These are phyloP conservation scores for Pachyseris speciosa DNA, from an alignment of 64 coral and sea anemone species.

Conservation along the genomic window DNA sequence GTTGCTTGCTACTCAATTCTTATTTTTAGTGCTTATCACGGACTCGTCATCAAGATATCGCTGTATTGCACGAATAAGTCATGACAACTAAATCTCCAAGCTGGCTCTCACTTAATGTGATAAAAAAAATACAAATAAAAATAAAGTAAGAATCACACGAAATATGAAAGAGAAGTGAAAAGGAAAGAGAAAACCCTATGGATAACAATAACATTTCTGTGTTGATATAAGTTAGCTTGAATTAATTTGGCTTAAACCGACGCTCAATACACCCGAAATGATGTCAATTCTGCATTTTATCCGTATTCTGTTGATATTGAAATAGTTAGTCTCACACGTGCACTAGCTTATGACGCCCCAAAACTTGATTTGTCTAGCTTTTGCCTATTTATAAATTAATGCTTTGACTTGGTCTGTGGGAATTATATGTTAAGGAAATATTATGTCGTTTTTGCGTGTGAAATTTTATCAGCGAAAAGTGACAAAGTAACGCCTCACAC, in stretches of 20 bases:
- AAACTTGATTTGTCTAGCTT: slow-evolving; percentile 34
- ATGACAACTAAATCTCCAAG: slow-evolving; percentile 41
- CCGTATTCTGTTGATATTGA: slow-evolving; percentile 30
- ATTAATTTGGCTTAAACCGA: slow-evolving; percentile 37
- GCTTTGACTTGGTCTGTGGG: slow-evolving; percentile 60
- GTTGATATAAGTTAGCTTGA: slow-evolving; percentile 24
- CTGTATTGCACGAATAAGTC: slow-evolving; percentile 10
- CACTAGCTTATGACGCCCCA: slow-evolving; percentile 18
- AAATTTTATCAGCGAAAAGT: slow-evolving; percentile 58
- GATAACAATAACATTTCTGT: slow-evolving; percentile 52
- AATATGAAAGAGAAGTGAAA: background rate
- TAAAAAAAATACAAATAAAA: slow-evolving; percentile 43
- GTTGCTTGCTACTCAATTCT: slow-evolving; percentile 23
- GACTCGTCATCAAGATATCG: slow-evolving; percentile 38
- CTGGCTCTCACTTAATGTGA: slow-evolving; percentile 36
- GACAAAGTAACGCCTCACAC: slow-evolving; percentile 23
- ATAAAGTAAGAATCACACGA: background rate
- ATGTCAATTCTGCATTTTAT: slow-evolving; percentile 47
- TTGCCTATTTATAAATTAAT: slow-evolving; percentile 55
- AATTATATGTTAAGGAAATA: slow-evolving; percentile 55
- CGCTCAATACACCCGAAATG: slow-evolving; percentile 34
- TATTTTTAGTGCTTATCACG: slow-evolving; percentile 33
- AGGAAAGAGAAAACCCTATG: background rate
- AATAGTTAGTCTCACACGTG: slow-evolving; percentile 11
- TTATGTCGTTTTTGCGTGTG: slow-evolving; percentile 33